Evolutionary conservation across 1,140 invertebrate species (phyloP).

Genomic region (Plectus sambesii): DNA sequence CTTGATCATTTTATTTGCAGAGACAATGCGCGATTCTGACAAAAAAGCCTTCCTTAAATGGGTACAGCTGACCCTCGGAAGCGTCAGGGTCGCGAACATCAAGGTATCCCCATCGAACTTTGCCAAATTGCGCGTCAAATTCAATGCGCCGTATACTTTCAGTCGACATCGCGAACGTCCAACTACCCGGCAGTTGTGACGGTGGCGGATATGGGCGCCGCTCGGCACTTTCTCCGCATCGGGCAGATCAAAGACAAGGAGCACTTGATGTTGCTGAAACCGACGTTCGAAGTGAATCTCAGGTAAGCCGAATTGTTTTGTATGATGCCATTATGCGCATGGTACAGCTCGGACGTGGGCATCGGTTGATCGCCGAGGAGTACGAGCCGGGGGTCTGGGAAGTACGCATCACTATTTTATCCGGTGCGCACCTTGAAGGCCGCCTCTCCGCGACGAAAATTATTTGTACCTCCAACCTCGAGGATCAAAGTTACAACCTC

Average conservation of each 20-base stretch:
- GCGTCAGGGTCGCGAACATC: slow-evolving; percentile 64
- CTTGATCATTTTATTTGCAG: slow-evolving; percentile 45
- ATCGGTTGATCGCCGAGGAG: no score
- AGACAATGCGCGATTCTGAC: slow-evolving; percentile 58
- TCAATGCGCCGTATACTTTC: slow-evolving; percentile 8
- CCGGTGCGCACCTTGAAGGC: no score
- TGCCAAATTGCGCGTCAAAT: no score
- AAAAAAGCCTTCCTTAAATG: slow-evolving; percentile 65
- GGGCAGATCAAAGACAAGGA: slow-evolving; percentile 69
- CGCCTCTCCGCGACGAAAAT: no score
- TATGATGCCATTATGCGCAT: slow-evolving; percentile 13
- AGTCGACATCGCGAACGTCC: slow-evolving; percentile 67
- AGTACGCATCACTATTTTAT: no score
- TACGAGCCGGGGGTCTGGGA: no score
- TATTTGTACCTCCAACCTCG: no score
- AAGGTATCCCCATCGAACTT: no score
- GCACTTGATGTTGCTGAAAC: slow-evolving; percentile 70
- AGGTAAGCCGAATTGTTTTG: slow-evolving; percentile 53
- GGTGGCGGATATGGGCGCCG: slow-evolving; percentile 86
- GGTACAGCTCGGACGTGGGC: slow-evolving; percentile 2
- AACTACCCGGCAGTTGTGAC: slow-evolving; percentile 84
- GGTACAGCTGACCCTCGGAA: slow-evolving; percentile 61
- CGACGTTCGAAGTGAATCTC: slow-evolving; percentile 82
- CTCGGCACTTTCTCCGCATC: slow-evolving; percentile 70
- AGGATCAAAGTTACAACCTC: no score